Conservation (phyloP, 2,888 invertebrate genomes). For the Bhutanitis thaidina region DNA sequence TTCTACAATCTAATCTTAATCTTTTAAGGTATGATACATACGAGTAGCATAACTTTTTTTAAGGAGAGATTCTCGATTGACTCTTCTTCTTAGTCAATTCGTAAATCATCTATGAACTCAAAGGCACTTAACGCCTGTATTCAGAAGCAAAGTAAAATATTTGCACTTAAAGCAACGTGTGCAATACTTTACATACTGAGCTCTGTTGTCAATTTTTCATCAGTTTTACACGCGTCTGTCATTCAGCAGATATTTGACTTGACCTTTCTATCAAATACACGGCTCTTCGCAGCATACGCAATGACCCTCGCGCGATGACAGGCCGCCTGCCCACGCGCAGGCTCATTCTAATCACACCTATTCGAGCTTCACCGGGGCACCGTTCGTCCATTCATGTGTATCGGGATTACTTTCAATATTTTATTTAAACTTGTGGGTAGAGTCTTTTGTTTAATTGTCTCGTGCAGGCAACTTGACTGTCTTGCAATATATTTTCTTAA, state of each 20-base stretch:
- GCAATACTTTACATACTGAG: too few species aligned
- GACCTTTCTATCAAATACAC: conserved; percentile 22
- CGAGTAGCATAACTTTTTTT: too few species aligned
- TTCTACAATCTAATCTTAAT: too few species aligned
- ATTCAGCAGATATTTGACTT: not conserved
- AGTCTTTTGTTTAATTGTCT: conserved; percentile 55
- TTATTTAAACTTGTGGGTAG: conserved; percentile 56
- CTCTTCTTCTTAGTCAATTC: too few species aligned
- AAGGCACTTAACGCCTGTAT: too few species aligned
- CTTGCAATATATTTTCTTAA: not conserved
- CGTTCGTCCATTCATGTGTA: conserved; percentile 65
- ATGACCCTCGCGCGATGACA: conserved; percentile 71
- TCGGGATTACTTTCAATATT: conserved; percentile 55
- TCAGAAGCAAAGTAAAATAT: too few species aligned
- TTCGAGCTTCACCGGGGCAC: conserved; percentile 42
- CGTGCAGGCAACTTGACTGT: conserved; percentile 1
- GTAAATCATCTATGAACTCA: too few species aligned
- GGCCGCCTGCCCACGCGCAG: conserved; percentile 66
- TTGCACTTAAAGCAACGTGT: too few species aligned
- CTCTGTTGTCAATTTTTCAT: too few species aligned
- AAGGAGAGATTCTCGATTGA: too few species aligned
- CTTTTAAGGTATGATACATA: too few species aligned
- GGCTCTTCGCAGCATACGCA: conserved; percentile 40
- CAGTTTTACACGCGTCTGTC: too few species aligned
- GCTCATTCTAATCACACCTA: conserved; percentile 71